Base-by-base conservation (phyloP, 2,113 vertebrate species). In the Boleophthalmus pectinirostris region DNA sequence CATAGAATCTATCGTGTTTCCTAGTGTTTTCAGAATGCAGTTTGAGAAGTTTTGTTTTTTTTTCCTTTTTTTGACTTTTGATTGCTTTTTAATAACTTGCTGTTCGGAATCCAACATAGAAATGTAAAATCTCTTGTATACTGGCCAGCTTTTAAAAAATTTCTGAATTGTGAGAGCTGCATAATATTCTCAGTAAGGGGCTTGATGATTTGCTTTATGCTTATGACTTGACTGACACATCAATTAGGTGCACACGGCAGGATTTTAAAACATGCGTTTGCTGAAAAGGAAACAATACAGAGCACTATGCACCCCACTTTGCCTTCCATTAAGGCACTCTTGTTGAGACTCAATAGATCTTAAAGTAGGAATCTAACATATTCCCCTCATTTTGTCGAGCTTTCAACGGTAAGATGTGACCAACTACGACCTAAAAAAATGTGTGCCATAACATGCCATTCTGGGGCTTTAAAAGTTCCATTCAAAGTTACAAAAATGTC, bases 171-270 rank as follows among this genome's bases (percentile, higher is more conserved):
- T 54, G 20, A 54, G 51, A 21, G 51, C 24, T 58, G 56, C 56
- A 58, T 58, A 58, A 15, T 64, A 43, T 58, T 61, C 1, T 11
- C 47, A 71, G 72, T 70, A 23, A 64, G 33, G 13, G 1, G 25
- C 33, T 3, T 80, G 61, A 53, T 0, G 74, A 20, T 67, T 60
- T 68, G 25, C 80, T 69, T 81, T 70, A 73, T 69, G 76, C 76
- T 68, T 33, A 72, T 74, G 70, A 70, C 77, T 21, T 20, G 63
- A 53, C 65, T 82, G 81, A 77, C 74, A 53, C 61, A 78, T 74
- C 72, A 83, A 83, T 85, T 84, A 79, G 66, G n/a, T 68, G 23
- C 71, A 20, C 3, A 25, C 69, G 25, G 75, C 6, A 61, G 18
- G 54, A 33, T 85, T 66, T 71, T 29, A 75, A 6, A 73, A n/a